Evolutionary conservation across 2,888 invertebrate genomes (phyloP).

Genomic region (Saturnia pavonia): DNA sequence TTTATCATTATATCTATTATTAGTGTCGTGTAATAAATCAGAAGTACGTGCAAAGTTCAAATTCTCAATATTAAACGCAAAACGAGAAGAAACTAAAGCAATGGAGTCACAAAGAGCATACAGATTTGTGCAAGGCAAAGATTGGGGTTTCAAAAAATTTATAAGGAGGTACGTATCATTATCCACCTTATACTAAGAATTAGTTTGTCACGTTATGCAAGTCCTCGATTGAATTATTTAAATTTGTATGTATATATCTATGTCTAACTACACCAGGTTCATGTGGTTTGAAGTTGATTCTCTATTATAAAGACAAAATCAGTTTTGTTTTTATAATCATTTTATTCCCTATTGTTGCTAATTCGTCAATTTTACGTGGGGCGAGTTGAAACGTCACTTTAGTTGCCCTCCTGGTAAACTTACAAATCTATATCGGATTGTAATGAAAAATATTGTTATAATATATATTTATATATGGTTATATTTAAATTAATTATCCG

Average conservation of each 20-base stretch:
- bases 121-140: constrained; percentile 99
- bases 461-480: too few relatives aligned
- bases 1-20: constrained; percentile 97
- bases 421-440: background rate
- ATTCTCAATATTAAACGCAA: constrained; percentile 99
- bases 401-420: background rate
- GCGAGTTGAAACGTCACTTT: background rate
- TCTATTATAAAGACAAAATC: background rate
- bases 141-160: constrained; percentile 99
- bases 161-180: constrained; percentile 85
- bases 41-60: constrained; percentile 99
- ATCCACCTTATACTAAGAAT: background rate
- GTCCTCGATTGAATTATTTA: background rate
- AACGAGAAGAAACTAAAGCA: constrained; percentile 99
- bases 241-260: constrained; percentile 10
- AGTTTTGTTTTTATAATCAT: background rate
- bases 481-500: too few relatives aligned
- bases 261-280: background rate
- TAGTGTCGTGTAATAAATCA: constrained; percentile 99
- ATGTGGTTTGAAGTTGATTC: background rate
- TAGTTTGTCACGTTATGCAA: background rate
- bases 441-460: background rate
- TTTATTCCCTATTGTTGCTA: background rate
- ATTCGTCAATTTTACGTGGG: background rate
- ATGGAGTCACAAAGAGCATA: constrained; percentile 99